A percentile compares a stretch with the other conserved stretches of the same genome.
Conservation (phyloP, 2,888 invertebrate genomes). For the Pogonocherus hispidulus region DNA sequence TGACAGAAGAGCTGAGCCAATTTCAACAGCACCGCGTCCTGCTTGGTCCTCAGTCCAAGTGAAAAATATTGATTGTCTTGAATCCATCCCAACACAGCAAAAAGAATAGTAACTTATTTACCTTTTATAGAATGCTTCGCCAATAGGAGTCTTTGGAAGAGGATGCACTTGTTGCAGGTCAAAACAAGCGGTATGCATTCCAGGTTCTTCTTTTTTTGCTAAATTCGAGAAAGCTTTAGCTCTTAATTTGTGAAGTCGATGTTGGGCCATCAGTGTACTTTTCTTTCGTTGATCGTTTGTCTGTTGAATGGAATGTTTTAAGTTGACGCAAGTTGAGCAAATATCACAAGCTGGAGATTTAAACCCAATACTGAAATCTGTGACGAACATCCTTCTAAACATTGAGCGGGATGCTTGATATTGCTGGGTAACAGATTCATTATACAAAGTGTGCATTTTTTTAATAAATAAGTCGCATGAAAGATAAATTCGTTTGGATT, state of each 20-base stretch:
- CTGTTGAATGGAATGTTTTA: conserved; percentile 4
- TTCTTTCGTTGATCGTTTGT: not conserved
- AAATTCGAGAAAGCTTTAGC: not conserved
- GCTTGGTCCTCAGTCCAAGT: too few relatives aligned
- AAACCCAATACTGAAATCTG: conserved; percentile 1
- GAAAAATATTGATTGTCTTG: not conserved
- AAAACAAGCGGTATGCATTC: not conserved
- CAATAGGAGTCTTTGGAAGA: not conserved
- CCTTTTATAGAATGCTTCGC: not conserved
- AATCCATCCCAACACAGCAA: not conserved
- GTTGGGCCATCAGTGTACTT: not conserved
- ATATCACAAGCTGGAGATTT: too few relatives aligned
- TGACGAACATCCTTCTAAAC: not conserved
- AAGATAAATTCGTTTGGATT: not conserved
- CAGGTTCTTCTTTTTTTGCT: not conserved
- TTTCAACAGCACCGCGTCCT: too few relatives aligned
- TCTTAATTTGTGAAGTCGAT: not conserved
- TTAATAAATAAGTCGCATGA: conserved; percentile 5
- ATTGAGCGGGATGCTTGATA: not conserved
- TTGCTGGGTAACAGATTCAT: too few relatives aligned
- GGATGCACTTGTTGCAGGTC: conserved; percentile 8
- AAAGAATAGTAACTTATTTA: not conserved
- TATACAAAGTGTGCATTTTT: not conserved
- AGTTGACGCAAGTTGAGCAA: not conserved
- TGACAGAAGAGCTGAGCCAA: too few relatives aligned